Conservation (phyloP, 1,140 invertebrate species). For the Heliconius hewitsoni region DNA sequence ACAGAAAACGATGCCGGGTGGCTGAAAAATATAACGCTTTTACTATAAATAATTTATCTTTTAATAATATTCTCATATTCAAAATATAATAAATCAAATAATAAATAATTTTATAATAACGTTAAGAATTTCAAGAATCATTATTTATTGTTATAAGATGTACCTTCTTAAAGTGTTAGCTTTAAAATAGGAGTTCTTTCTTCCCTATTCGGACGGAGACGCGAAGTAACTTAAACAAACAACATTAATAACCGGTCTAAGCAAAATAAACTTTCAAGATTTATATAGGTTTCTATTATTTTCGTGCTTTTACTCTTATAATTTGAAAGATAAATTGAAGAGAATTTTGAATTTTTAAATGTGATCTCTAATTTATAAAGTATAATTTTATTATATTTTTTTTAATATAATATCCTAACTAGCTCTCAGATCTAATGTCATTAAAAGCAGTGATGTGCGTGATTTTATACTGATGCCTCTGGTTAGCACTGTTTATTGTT, state of each 20-base stretch:
- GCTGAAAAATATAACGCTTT: not conserved
- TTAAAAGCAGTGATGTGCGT: not conserved
- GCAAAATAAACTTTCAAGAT: slow-evolving; percentile 45
- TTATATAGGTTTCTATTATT: slow-evolving; percentile 45
- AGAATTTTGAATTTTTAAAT: not conserved
- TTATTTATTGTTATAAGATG: slow-evolving; percentile 32
- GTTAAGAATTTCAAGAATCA: not conserved
- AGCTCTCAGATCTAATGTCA: not conserved
- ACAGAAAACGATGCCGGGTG: not conserved
- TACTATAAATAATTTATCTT: not conserved
- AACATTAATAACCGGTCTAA: slow-evolving; percentile 43
- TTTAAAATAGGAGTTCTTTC: slow-evolving; percentile 36
- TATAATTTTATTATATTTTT: too few relatives aligned
- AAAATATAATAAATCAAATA: not conserved
- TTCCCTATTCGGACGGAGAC: slow-evolving; percentile 39
- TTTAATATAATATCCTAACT: not conserved
- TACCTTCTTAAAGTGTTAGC: slow-evolving; percentile 19
- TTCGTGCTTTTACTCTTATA: slow-evolving; percentile 37
- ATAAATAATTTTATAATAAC: not conserved
- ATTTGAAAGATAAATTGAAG: slow-evolving; percentile 21
- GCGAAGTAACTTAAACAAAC: slow-evolving; percentile 44
- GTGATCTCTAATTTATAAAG: not conserved
- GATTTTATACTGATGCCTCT: not conserved
- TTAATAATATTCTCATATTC: not conserved
- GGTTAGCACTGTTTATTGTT: not conserved